Percentiles rank a stretch among this genome's conserved stretches.
phyloP scores from a whole-genome alignment of 2,113 vertebrate species.

The Leptocoma aspasia region DNA sequence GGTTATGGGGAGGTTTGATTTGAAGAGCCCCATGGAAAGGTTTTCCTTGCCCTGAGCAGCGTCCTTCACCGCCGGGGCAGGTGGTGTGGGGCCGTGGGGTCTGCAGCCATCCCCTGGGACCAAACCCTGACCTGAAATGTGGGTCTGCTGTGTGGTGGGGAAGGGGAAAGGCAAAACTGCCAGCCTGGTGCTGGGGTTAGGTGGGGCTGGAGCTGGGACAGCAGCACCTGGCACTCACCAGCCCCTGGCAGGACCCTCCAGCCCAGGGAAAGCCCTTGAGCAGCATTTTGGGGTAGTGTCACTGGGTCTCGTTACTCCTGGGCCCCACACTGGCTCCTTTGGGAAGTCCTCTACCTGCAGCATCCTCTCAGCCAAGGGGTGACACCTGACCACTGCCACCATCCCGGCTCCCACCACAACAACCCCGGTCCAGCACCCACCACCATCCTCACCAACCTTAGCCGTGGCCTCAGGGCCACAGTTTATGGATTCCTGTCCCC shows the following conservation, averaged over 20 bases:
- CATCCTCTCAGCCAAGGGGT: not conserved
- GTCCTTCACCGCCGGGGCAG: rapidly evolving
- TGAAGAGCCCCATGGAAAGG: not conserved
- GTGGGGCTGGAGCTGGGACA: not conserved
- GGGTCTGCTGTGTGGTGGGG: not conserved
- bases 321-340: not conserved
- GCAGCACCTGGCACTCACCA: not conserved
- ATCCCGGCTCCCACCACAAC: not conserved
- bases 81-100: rapidly evolving
- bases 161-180: not conserved
- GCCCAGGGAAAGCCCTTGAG: not conserved
- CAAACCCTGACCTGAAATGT: not conserved
- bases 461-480: not conserved
- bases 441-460: not conserved
- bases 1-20: not conserved
- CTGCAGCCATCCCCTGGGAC: not conserved
- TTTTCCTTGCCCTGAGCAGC: not conserved
- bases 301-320: rapidly evolving
- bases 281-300: not conserved
- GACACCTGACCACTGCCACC: not conserved
- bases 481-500: not conserved
- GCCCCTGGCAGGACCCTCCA: not conserved
- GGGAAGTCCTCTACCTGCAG: not conserved
- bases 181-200: not conserved
- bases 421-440: rapidly evolving